Evolutionary conservation across 2,797 vertebrate species (phyloP), one percentile per base, ranked within the genome.

Genomic region (Chelon auratus): DNA sequence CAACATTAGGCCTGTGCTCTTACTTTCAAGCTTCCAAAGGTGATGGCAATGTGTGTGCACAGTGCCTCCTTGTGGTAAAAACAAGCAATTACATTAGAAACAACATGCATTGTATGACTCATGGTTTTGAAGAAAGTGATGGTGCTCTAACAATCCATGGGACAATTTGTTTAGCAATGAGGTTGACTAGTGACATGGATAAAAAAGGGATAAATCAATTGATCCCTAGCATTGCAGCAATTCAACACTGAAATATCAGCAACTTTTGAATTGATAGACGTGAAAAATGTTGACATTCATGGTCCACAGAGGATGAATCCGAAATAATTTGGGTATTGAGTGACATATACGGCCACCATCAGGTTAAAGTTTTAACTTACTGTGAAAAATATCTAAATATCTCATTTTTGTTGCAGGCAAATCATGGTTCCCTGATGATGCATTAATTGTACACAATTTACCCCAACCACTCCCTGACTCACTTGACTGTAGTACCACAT

Each of bases 41-140:
- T 0, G 42, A 48, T 9, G 17, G 20, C 12, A 50, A 42, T 2
- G 37, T 50, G 73, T 48, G 60, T 9, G 36, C 22, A 30, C 5
- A 22, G 30, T 39, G 74, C 63, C 84, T 37, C 63, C 76, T n/a
- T 61, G 74, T 85, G 84, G 80, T 10, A 0, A 45, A 72, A 33
- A 0, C 37, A 43, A 0, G 4, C 0, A 8, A 45, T n/a, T 15
- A 45, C 66, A 22, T 22, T 12, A 26, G 24, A 26, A 26, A 26
- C 24, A 26, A 26, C 24, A 26, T 26, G 24, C 24, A 26, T 26
- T 26, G 24, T 26, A 26, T 26, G 24, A 26, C 24, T 26, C 24
- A 26, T 26, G 24, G n/a, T 8, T 20, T 48, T 4, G 9, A 9
- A 18, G 45, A 48, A 10, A n/a, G 3, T 45, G 17, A n/a, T 15